Evolutionary conservation across 2,888 invertebrate species (phyloP).

Genomic region (Minunthozetes semirufus): DNA sequence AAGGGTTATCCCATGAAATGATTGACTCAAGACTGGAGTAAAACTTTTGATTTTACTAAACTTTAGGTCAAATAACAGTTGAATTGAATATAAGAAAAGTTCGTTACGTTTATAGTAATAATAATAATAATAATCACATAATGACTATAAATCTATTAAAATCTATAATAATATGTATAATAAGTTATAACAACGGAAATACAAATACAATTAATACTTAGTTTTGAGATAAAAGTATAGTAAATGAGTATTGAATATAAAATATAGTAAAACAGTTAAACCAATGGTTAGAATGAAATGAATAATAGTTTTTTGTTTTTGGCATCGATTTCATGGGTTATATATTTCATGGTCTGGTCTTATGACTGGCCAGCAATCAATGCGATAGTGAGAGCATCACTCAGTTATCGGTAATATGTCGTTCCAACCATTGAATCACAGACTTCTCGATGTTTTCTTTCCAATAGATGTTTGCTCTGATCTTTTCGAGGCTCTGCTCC

Average conservation of each 20-base stretch:
- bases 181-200: too few species aligned
- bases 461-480: conserved; percentile 48
- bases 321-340: background rate
- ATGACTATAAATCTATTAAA: too few species aligned
- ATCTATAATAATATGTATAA: too few species aligned
- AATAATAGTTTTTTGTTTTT: background rate
- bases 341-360: background rate
- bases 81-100: too few species aligned
- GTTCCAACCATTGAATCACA: conserved; percentile 46
- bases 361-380: background rate
- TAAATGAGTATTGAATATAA: background rate
- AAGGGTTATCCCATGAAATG: too few species aligned
- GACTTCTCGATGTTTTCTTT: conserved; percentile 44
- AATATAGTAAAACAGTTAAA: background rate
- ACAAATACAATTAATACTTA: too few species aligned
- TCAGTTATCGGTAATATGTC: background rate
- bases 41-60: too few species aligned
- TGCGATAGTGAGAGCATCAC: background rate
- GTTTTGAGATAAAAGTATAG: background rate
- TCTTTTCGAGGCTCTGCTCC: conserved; percentile 47
- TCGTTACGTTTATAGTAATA: too few species aligned
- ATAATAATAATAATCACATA: too few species aligned
- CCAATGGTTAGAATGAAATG: background rate
- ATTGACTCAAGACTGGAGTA: too few species aligned
- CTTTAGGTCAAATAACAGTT: too few species aligned